Evolutionary conservation across 2,888 invertebrate species (phyloP).

Genomic region (Odiellus spinosus): DNA sequence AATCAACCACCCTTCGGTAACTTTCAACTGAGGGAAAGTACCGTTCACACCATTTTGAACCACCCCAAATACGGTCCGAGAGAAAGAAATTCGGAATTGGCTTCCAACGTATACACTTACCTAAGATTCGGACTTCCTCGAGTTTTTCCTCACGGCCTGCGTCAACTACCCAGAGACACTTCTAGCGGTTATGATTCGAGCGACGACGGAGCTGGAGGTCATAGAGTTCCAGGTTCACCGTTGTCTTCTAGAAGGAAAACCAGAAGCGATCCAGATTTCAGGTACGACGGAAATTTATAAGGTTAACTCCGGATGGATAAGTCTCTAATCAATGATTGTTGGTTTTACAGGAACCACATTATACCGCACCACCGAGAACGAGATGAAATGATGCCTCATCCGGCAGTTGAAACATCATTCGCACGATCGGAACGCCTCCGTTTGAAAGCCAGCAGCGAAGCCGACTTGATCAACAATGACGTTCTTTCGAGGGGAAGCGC

Average conservation of each 20-base stretch:
- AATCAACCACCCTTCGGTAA: constrained; percentile 63
- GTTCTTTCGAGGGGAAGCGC: not conserved
- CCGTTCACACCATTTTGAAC: constrained; percentile 73
- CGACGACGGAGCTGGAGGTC: constrained; percentile 36
- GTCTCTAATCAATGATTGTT: too few relatives aligned
- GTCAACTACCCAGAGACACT: constrained; percentile 40
- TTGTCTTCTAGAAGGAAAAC: constrained; percentile 32
- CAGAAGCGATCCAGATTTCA: constrained; percentile 70
- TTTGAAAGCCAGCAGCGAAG: constrained; percentile 56
- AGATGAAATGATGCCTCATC: not conserved
- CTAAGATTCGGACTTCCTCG: constrained; percentile 82
- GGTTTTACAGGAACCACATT: too few relatives aligned
- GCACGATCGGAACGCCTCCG: constrained; percentile 10
- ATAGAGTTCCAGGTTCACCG: constrained; percentile 21
- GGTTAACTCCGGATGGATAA: too few relatives aligned
- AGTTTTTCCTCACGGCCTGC: constrained; percentile 53
- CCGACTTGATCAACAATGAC: constrained; percentile 47
- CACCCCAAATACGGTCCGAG: constrained; percentile 75
- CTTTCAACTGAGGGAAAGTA: constrained; percentile 80
- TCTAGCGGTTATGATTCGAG: constrained; percentile 88
- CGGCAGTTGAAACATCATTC: not conserved
- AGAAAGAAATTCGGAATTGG: constrained; percentile 46
- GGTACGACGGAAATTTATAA: too few relatives aligned
- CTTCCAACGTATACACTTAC: constrained; percentile 84
- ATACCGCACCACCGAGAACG: constrained; percentile 18